Conservation (phyloP, 2,888 invertebrate species). For the Melolontha melolontha region DNA sequence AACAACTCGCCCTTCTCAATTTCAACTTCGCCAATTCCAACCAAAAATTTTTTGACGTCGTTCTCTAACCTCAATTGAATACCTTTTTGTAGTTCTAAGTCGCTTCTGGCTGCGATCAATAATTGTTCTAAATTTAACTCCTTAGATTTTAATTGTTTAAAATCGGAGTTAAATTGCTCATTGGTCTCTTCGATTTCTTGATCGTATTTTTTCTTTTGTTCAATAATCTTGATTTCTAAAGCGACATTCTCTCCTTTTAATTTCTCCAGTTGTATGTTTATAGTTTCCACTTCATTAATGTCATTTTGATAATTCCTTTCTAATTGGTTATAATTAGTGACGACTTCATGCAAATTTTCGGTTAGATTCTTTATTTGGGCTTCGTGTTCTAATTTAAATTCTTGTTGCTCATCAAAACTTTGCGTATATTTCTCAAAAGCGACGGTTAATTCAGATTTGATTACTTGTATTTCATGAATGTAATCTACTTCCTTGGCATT, state of each 20-base stretch:
- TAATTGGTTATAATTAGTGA: slow-evolving; percentile 48
- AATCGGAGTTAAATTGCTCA: slow-evolving; percentile 40
- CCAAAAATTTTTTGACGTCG: slow-evolving; percentile 38
- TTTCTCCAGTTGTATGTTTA: slow-evolving; percentile 15
- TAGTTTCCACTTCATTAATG: slow-evolving; percentile 23
- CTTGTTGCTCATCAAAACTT: slow-evolving; percentile 46
- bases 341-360: slow-evolving; percentile 48
- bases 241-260: slow-evolving; percentile 43
- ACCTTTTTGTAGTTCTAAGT: slow-evolving; percentile 46
- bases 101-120: slow-evolving; percentile 47
- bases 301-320: slow-evolving; percentile 42
- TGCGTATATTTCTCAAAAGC: slow-evolving; percentile 48
- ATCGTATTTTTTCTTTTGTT: slow-evolving; percentile 45
- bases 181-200: slow-evolving; percentile 42
- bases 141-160: slow-evolving; percentile 35
- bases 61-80: slow-evolving; percentile 39
- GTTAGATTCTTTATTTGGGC: slow-evolving; percentile 48
- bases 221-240: slow-evolving; percentile 43
- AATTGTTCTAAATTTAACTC: slow-evolving; percentile 30
- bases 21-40: slow-evolving; percentile 33
- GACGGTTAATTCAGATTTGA: slow-evolving; percentile 47
- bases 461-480: slow-evolving; percentile 44
- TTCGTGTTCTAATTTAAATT: slow-evolving; percentile 47
- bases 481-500: slow-evolving; percentile 43
- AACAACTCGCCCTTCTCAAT: slow-evolving; percentile 36